phyloP scores from a whole-genome alignment of 2,888 invertebrate genomes.

The Parascotia fuliginaria region DNA sequence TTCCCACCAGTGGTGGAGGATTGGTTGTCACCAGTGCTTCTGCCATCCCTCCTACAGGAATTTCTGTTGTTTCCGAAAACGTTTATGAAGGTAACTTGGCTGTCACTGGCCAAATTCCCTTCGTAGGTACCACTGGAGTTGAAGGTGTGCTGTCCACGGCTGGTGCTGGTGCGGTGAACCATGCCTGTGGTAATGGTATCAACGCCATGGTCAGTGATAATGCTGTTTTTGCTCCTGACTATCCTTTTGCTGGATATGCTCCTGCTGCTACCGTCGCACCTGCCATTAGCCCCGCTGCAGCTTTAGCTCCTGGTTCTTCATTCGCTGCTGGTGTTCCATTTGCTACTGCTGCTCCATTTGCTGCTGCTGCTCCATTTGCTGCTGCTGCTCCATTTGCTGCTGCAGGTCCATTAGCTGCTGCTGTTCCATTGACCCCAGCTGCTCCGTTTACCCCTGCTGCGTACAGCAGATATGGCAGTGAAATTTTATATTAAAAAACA shows the following conservation, averaged over 20 bases:
- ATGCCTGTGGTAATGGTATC: conserved; percentile 53
- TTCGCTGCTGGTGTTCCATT: conserved; percentile 1
- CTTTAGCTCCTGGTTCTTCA: not conserved
- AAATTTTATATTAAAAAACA: not conserved
- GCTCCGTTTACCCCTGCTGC: too few species aligned
- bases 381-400: not conserved
- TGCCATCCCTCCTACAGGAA: conserved; percentile 48
- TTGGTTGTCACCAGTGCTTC: conserved; percentile 49
- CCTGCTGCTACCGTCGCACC: not conserved
- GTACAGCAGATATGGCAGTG: not conserved
- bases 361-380: not conserved
- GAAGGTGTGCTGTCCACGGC: conserved; percentile 51
- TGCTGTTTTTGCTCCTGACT: not conserved
- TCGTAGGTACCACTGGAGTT: conserved; percentile 51
- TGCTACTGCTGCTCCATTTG: not conserved
- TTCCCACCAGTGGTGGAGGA: conserved; percentile 42
- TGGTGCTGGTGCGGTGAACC: conserved; percentile 49
- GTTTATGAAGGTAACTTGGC: conserved; percentile 52
- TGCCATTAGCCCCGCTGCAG: not conserved
- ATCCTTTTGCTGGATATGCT: not conserved
- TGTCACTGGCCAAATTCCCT: conserved; percentile 54
- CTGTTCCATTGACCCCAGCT: too few species aligned
- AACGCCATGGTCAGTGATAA: conserved; percentile 46
- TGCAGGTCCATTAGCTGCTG: too few species aligned
- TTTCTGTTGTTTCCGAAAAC: conserved; percentile 56